Evolutionary conservation across 2,888 invertebrate species (phyloP).

Genomic region (Agrotis segetum): DNA sequence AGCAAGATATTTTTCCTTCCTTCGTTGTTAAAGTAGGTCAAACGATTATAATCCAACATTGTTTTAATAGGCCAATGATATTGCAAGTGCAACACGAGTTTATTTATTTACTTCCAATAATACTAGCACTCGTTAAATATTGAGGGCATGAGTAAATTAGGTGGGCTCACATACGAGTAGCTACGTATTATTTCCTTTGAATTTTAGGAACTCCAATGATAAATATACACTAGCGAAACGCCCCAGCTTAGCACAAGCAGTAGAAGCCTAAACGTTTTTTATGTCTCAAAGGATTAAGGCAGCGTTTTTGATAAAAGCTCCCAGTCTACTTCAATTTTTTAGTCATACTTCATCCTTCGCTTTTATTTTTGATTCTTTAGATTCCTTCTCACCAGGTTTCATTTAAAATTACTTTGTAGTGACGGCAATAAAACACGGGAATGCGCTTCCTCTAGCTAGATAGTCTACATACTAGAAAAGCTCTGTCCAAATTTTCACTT

Average conservation of each 20-base stretch:
- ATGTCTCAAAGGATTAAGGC: too few relatives aligned
- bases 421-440: too few relatives aligned
- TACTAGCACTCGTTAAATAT: constrained; percentile 52
- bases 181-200: constrained; percentile 17
- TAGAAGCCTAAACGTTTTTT: too few relatives aligned
- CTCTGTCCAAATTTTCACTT: too few relatives aligned
- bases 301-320: too few relatives aligned
- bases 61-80: constrained; percentile 56
- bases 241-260: neutral
- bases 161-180: constrained; percentile 15
- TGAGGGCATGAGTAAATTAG: constrained; percentile 54
- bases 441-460: too few relatives aligned
- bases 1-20: constrained; percentile 56
- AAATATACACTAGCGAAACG: neutral
- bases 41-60: constrained; percentile 58
- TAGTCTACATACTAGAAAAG: too few relatives aligned
- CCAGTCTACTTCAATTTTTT: too few relatives aligned
- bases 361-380: too few relatives aligned
- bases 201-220: constrained; percentile 7
- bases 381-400: too few relatives aligned
- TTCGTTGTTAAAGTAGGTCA: constrained; percentile 58
- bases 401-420: too few relatives aligned
- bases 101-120: constrained; percentile 55
- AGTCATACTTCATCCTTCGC: too few relatives aligned
- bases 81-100: constrained; percentile 53